Conservation (phyloP, 2,888 invertebrate species). For the Atherix ibis region DNA sequence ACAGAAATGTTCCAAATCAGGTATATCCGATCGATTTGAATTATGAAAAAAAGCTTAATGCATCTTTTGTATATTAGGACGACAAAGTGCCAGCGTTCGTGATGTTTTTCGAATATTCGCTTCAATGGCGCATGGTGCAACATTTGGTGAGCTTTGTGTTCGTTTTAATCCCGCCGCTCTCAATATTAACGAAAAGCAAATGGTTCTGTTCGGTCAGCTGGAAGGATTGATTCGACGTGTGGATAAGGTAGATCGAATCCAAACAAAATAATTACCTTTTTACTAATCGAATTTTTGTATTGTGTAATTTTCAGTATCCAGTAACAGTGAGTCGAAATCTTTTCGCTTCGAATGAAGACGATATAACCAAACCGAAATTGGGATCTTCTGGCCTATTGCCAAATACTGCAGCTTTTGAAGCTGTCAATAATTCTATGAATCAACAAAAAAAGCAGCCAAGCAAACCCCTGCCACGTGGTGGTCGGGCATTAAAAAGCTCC, state of each 20-base stretch:
- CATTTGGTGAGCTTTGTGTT: constrained; percentile 58
- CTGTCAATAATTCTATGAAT: background rate
- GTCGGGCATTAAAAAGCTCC: constrained; percentile 6
- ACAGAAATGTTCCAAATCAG: constrained; percentile 49
- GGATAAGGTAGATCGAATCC: constrained; percentile 43
- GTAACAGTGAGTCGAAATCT: constrained; percentile 31
- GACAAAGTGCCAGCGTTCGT: constrained; percentile 47
- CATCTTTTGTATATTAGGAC: no score
- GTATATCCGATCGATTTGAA: no score
- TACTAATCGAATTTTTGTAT: constrained; percentile 1
- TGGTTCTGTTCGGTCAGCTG: constrained; percentile 77
- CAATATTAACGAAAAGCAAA: constrained; percentile 61
- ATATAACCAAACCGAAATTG: constrained; percentile 11
- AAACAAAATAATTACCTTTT: no score
- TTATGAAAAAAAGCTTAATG: no score
- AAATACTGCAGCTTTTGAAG: constrained; percentile 9
- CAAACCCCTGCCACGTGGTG: constrained; percentile 12
- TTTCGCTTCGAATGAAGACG: constrained; percentile 13
- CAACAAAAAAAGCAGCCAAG: constrained; percentile 5
- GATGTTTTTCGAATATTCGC: constrained; percentile 62
- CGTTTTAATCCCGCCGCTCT: constrained; percentile 56
- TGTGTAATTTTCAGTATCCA: constrained; percentile 32
- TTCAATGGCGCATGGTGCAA: constrained; percentile 60
- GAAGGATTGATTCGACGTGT: constrained; percentile 68
- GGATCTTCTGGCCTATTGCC: constrained; percentile 8